Percentiles rank a stretch among this genome's conserved stretches.
Conservation (phyloP, 2,113 vertebrate species). For the Suricata suricatta region DNA sequence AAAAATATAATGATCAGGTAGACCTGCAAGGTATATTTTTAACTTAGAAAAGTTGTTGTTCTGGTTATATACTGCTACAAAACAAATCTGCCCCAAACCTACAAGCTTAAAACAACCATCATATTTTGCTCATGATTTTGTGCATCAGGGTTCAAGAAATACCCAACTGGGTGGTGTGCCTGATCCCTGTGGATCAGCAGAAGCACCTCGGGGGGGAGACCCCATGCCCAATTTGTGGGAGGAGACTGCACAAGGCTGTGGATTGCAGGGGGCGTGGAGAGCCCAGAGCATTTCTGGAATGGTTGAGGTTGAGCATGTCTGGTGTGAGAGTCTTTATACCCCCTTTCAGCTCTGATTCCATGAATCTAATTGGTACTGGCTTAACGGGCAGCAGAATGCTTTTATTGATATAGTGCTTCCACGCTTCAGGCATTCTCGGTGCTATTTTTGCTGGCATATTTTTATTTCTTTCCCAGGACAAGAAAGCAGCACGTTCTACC, state of each 20-base stretch:
- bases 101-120: neutral
- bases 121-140: neutral
- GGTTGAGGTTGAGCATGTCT: neutral
- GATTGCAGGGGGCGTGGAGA: neutral
- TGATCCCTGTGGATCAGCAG: neutral
- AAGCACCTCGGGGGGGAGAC: neutral
- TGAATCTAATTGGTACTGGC: neutral
- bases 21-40: neutral
- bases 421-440: neutral
- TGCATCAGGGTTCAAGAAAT: neutral
- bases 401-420: neutral
- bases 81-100: neutral
- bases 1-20: neutral
- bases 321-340: neutral
- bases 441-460: constrained; percentile 47
- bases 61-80: neutral
- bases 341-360: neutral
- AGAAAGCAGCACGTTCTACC: constrained; percentile 39
- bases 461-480: neutral
- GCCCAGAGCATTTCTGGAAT: neutral
- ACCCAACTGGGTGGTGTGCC: neutral
- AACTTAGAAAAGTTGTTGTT: neutral
- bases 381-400: neutral
- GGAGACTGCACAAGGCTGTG: neutral
- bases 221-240: neutral